These are phyloP conservation scores for Agonum fuliginosum DNA, from an alignment of 2,888 invertebrate species.

Conservation along the genomic window DNA sequence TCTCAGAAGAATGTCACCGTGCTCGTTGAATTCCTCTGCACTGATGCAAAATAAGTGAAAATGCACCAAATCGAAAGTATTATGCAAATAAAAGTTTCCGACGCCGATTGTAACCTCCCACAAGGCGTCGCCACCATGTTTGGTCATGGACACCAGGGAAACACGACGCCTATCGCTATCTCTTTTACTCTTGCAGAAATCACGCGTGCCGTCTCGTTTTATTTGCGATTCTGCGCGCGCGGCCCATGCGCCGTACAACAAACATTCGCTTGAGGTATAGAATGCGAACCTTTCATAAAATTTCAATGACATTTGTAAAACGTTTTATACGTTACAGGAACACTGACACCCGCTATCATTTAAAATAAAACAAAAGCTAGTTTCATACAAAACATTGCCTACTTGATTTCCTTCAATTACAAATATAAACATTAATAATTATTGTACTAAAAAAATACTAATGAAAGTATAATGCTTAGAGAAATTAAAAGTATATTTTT, in stretches of 20 bases:
- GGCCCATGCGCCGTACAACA: slow-evolving; percentile 23
- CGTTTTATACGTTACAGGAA: background rate
- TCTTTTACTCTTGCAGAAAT: slow-evolving; percentile 66
- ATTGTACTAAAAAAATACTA: background rate
- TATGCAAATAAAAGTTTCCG: slow-evolving; percentile 65
- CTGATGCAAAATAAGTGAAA: slow-evolving; percentile 18
- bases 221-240: slow-evolving; percentile 65
- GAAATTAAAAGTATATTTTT: slow-evolving; percentile 56
- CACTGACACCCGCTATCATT: slow-evolving; percentile 28
- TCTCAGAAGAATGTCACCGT: slow-evolving; percentile 36
- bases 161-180: slow-evolving; percentile 74
- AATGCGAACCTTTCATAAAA: slow-evolving; percentile 11
- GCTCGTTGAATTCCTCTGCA: slow-evolving; percentile 13
- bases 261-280: slow-evolving; percentile 35
- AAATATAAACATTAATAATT: background rate
- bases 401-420: background rate
- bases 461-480: background rate
- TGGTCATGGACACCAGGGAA: slow-evolving; percentile 82
- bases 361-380: slow-evolving; percentile 12
- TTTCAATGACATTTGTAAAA: slow-evolving; percentile 23
- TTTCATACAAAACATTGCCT: slow-evolving; percentile 25
- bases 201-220: slow-evolving; percentile 65
- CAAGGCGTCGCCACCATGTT: slow-evolving; percentile 81
- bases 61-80: slow-evolving; percentile 14
- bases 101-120: slow-evolving; percentile 74